Evolutionary conservation across 2,797 vertebrate genomes (phyloP), one percentile per base, ranked within the genome.

Genomic region (Lagodon rhomboides): DNA sequence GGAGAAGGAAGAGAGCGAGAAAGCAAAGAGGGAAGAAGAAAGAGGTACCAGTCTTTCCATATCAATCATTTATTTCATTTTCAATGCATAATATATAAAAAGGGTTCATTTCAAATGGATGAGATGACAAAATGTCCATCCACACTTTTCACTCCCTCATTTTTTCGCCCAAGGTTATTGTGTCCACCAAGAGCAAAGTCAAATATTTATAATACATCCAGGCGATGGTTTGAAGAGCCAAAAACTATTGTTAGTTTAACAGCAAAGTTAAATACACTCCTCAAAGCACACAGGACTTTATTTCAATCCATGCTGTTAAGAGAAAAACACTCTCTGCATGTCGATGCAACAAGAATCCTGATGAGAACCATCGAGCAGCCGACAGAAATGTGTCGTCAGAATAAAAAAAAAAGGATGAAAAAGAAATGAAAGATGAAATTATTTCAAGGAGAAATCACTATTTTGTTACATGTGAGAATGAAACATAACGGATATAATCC

Each of bases 1-100:
- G 51, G 91, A 94, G 81, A 94, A 92, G 58, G 93, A 95, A n/a
- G 92, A 95, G 69, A 90, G 47, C 1, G 93, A 95, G 76, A 92
- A 95, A 64, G 70, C 89, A 10, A 94, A 94, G 74, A 87, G 91
- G 55, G 93, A 95, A 72, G 92, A 95, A 51, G 93, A 91, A 49
- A 81, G 88, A 92, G 93, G 93, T 95, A 82, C 27, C 1, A 0
- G 8, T 34, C 67, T 34, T 15, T 67, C 12, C 18, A 66, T 44
- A 27, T 46, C 9, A 64, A 58, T 49, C 17, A 66, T 54, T 70
- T 25, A 58, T 66, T 22, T 12, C 49, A 62, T 25, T 44, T 62
- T 20, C 70, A 44, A 61, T 84, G 34, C 12, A 69, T 72, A 41
- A 20, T 6, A 75, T 86, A 15, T 47, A 68, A 79, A 80, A 67